Base-by-base conservation (phyloP, 2,113 vertebrate genomes). In the Antidorcas marsupialis region DNA sequence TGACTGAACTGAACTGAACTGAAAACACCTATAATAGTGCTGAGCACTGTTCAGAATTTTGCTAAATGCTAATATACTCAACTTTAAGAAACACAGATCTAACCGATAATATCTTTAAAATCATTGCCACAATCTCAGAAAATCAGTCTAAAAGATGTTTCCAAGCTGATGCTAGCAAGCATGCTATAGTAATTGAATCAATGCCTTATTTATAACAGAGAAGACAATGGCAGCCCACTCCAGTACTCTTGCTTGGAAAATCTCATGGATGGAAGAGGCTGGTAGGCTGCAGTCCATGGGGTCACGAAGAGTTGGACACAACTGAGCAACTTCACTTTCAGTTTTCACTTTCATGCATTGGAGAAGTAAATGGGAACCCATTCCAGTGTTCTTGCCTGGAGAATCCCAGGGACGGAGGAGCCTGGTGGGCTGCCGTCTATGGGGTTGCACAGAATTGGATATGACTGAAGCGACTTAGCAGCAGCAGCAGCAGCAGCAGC, bases 291-390 rank as follows among this genome's bases (percentile, higher is more conserved):
- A 62, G 60, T 62, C 60, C 60, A 62, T 7, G 30, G 6, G 6
- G 6, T 62, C 0, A 3, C 0, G 0, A 7, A 62, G 60, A 62
- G 60, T 16, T 16, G 14, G 60, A 16, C 60, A 62, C 1, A 3
- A 62, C 60, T 33, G 60, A 62, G 28, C 1, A 7, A 33, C 6
- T 62, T 62, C 28, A 16, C 28, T 30, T 62, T 62, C 59, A 62
- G 27, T 62, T 62, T 62, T 62, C 59, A 30, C 39, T 62, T 62
- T 62, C 28, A 33, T 33, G 60, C 60, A 16, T 7, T 62, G 6
- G 6, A 62, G 60, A 62, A 62, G 60, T 28, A 62, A 62, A 33
- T 62, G 60, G 60, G 14, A 33, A 33, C 14, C 28, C 60, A 62
- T 14, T 62, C 14, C 28, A 62, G 60, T 62, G 14, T 62, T 33